These are phyloP conservation scores for Nothocercus julius DNA, from an alignment of 2,113 vertebrate genomes.

Conservation along the genomic window DNA sequence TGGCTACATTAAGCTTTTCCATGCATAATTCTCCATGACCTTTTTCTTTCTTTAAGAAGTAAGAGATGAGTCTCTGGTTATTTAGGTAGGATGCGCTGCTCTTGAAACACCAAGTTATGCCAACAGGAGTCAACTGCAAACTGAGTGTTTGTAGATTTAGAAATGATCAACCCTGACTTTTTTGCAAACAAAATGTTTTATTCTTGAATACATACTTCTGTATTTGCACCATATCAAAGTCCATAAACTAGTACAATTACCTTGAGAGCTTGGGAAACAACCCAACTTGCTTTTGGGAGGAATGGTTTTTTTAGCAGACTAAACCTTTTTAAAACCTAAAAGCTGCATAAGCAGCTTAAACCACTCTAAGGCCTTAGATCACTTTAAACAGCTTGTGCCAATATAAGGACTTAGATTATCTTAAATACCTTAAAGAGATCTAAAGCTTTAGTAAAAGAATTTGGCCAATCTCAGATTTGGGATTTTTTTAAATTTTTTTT, in stretches of 20 bases:
- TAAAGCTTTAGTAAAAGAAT: conserved; percentile 45
- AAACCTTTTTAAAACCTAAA: conserved; percentile 65
- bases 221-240: rapidly evolving
- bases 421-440: conserved; percentile 67
- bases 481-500: neutral
- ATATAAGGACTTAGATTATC: conserved; percentile 53
- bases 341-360: conserved; percentile 69
- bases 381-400: conserved; percentile 72
- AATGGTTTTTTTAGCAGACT: conserved; percentile 53
- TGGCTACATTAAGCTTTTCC: neutral
- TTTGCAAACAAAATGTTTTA: neutral
- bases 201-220: rapidly evolving
- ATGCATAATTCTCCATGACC: neutral
- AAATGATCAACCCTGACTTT: neutral
- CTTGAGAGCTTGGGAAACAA: neutral
- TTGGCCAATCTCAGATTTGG: conserved; percentile 11
- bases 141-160: neutral
- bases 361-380: conserved; percentile 57
- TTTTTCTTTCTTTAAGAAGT: neutral
- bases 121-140: neutral
- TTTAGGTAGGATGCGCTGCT: neutral
- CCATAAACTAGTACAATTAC: neutral
- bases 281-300: conserved; percentile 4
- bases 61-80: neutral
- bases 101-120: neutral